Conservation (phyloP, 2,113 vertebrate species). For the Hippocampus abdominalis region DNA sequence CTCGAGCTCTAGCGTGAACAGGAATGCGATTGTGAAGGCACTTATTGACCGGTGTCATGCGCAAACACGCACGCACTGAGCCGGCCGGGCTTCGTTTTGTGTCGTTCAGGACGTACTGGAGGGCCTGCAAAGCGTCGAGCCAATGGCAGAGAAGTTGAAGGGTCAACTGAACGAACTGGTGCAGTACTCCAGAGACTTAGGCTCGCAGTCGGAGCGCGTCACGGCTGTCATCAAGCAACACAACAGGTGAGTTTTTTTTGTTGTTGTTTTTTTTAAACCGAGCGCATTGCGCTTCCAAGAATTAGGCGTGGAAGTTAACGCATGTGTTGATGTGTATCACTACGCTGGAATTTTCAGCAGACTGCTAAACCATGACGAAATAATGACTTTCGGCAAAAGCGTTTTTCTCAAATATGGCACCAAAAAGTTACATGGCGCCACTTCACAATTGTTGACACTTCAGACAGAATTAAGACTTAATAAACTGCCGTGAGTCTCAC, state of each 20-base stretch:
- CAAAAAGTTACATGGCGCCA: too few relatives aligned
- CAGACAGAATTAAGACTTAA: too few relatives aligned
- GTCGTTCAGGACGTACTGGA: constrained; percentile 79
- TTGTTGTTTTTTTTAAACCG: neutral
- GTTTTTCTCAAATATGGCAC: neutral
- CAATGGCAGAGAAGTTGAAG: constrained; percentile 88
- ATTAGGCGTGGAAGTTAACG: neutral
- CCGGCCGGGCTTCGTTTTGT: constrained; percentile 45
- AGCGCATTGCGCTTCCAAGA: neutral
- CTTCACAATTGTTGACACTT: too few relatives aligned
- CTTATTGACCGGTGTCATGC: constrained; percentile 47
- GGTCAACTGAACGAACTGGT: constrained; percentile 89
- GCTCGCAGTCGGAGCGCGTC: constrained; percentile 83
- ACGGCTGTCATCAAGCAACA: constrained; percentile 91
- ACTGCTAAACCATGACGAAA: neutral
- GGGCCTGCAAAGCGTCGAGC: constrained; percentile 82
- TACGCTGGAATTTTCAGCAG: neutral
- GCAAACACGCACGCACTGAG: constrained; percentile 18
- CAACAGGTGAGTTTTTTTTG: constrained; percentile 79
- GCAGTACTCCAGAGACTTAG: constrained; percentile 87
- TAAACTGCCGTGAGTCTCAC: too few relatives aligned
- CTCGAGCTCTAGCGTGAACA: constrained; percentile 47
- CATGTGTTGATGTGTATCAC: neutral
- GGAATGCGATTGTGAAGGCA: constrained; percentile 32
- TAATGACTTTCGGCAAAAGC: neutral